Percentiles rank a stretch among this genome's conserved stretches.
Conservation (phyloP, 1,140 invertebrate genomes). For the Hestina assimilis region DNA sequence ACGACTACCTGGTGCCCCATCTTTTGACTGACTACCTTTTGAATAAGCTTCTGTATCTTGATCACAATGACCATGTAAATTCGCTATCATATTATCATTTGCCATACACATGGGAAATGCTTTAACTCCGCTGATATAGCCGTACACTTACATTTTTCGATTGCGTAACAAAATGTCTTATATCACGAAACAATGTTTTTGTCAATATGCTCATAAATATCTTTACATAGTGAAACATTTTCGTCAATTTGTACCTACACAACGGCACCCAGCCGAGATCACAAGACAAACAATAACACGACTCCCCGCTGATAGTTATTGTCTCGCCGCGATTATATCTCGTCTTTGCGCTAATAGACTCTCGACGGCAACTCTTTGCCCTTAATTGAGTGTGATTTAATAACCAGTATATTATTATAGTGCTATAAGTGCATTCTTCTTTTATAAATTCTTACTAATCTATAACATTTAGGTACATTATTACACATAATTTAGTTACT, state of each 20-base stretch:
- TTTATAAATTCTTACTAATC: background rate
- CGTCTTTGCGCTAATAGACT: conserved; percentile 33
- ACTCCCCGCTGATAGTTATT: conserved; percentile 61
- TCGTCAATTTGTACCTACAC: conserved; percentile 54
- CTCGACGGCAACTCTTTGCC: conserved; percentile 17
- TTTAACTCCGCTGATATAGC: background rate
- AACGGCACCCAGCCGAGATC: conserved; percentile 45
- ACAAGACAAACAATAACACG: conserved; percentile 60
- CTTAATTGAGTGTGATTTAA: conserved; percentile 18
- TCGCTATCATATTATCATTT: too few relatives aligned
- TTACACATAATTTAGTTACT: too few relatives aligned
- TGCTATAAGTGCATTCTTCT: background rate
- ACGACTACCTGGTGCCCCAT: too few relatives aligned
- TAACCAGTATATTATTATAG: background rate
- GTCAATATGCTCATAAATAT: background rate
- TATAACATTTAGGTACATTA: too few relatives aligned
- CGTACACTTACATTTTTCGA: background rate
- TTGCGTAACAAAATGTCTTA: background rate
- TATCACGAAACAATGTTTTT: background rate
- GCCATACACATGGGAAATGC: too few relatives aligned
- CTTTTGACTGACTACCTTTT: too few relatives aligned
- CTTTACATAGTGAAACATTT: conserved; percentile 32
- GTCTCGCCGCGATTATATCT: conserved; percentile 62
- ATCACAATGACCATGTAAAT: too few relatives aligned
- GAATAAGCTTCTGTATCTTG: too few relatives aligned